phyloP scores from a whole-genome alignment of 2,888 invertebrate species.

The Cylindroiulus punctatus region DNA sequence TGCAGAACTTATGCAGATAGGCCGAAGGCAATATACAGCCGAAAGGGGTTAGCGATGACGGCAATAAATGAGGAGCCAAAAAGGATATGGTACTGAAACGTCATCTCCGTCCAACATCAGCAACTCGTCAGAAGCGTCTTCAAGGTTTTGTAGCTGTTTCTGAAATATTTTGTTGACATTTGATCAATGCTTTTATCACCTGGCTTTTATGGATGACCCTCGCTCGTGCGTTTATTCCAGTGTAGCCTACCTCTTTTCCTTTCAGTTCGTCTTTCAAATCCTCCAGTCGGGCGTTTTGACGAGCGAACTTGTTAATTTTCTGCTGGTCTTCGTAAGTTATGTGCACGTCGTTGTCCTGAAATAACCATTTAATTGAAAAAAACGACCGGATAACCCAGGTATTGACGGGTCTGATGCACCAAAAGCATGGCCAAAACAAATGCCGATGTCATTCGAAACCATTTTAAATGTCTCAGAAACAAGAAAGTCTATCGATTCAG shows the following conservation, averaged over 20 bases:
- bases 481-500: background rate
- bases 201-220: background rate
- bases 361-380: background rate
- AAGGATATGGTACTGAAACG: slow-evolving; percentile 67
- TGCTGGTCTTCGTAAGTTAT: slow-evolving; percentile 97
- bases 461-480: background rate
- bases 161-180: slow-evolving; percentile 62
- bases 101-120: slow-evolving; percentile 79
- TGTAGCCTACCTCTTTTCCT: slow-evolving; percentile 74
- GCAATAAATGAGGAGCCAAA: no score
- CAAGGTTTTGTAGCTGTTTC: slow-evolving; percentile 90
- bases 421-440: background rate
- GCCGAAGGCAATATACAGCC: no score
- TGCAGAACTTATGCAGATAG: no score
- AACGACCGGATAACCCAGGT: background rate
- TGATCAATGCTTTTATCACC: background rate
- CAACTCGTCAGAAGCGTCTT: slow-evolving; percentile 91
- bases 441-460: background rate
- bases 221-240: background rate
- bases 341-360: slow-evolving; percentile 86
- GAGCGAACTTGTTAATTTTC: slow-evolving; percentile 96
- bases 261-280: slow-evolving; percentile 89
- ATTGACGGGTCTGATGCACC: background rate
- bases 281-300: slow-evolving; percentile 89
- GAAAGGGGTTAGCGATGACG: no score